Base-by-base conservation (phyloP, 1,140 invertebrate species). In the Aphelinus atriplicis region DNA sequence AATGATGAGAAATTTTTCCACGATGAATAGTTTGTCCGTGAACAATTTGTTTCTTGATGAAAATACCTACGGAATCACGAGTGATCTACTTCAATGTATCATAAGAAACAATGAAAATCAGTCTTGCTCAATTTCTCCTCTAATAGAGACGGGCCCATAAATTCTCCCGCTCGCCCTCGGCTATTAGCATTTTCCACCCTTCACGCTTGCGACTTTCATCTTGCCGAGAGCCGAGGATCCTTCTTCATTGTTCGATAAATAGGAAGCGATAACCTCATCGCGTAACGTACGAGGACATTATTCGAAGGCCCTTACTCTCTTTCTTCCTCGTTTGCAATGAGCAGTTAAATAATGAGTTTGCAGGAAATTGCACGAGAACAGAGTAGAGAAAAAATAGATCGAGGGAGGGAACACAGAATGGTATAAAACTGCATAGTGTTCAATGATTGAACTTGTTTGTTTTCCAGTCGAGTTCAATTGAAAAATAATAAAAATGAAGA, bases 241-340 rank as follows among this genome's bases (percentile, higher is more conserved):
- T 68, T 74, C 66, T 74, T 74, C 72, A 68, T 74, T 74, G 42
- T 56, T 55, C 72, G 72, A 74, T 74, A 74, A 74, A 74, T 74
- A 67, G 64, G 26, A 73, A 57, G 62, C 64, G 61, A 66, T 72
- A 65, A 46, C 66, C 66, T 48, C 45, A 43, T 51, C 53, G 6
- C 46, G 26, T 73, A 65, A 73, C 71, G 26, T 57, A 64, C 45
- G 55, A 65, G 3, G 55, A 63, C 63, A 65, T 64, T 60, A 60
- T 73, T 10, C 53, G 61, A 47, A 9, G 5, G 55, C 26, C 47
- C 42, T 45, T n/a, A 26, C 26, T 26, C 26, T 26, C 26, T 26
- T 26, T 26, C 26, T 26, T 26, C 26, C 26, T 26, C 26, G 26
- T 26, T 26, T 26, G 26, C 26, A 26, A 26, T 26, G 26, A 26